Evolutionary conservation across 2,797 vertebrate genomes (phyloP).

Genomic region (Macroramphosus scolopax): DNA sequence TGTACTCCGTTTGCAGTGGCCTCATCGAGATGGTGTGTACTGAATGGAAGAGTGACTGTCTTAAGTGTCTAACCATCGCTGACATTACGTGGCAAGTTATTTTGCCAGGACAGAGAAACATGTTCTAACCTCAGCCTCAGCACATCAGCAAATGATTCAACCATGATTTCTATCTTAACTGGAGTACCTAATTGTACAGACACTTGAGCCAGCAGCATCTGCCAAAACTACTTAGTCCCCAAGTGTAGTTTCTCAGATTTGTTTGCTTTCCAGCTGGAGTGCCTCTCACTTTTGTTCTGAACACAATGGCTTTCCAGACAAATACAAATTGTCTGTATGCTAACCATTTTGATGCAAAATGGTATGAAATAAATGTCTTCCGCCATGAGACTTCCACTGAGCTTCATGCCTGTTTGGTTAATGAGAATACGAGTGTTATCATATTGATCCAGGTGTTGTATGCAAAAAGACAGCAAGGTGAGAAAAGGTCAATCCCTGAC

Average conservation of each 20-base stretch:
- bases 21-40: too few relatives aligned
- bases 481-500: conserved; percentile 69
- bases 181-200: conserved; percentile 63
- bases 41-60: too few relatives aligned
- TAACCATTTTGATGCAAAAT: too few relatives aligned
- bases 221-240: conserved; percentile 67
- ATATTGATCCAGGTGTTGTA: conserved; percentile 53
- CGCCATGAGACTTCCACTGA: background rate
- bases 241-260: conserved; percentile 59
- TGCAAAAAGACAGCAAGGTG: conserved; percentile 45
- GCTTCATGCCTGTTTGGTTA: conserved; percentile 9
- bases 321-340: too few relatives aligned
- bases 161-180: conserved; percentile 63
- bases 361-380: too few relatives aligned
- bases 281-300: conserved; percentile 53
- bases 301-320: conserved; percentile 42
- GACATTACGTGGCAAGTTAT: too few relatives aligned
- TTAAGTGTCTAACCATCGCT: too few relatives aligned
- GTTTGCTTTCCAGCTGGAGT: conserved; percentile 66
- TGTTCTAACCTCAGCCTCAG: conserved; percentile 41
- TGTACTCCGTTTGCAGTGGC: conserved; percentile 34
- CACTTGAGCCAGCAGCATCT: conserved; percentile 70
- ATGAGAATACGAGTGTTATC: conserved; percentile 31
- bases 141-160: conserved; percentile 38
- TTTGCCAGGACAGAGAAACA: conserved; percentile 13